Evolutionary conservation across 2,797 vertebrate genomes (phyloP), one percentile per base, ranked within the genome.

Genomic region (Enteromius trimaculatus): DNA sequence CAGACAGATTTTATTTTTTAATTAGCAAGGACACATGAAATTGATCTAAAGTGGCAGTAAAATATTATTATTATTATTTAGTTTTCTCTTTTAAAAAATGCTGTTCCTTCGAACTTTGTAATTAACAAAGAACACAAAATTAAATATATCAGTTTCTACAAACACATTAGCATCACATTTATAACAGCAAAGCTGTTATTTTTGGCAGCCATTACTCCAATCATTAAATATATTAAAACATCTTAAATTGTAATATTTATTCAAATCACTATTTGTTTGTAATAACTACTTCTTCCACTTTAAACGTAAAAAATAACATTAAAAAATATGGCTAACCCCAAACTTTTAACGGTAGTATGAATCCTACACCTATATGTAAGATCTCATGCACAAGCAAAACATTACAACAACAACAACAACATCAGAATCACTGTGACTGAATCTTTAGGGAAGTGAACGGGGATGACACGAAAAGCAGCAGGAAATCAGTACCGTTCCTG

Each of bases 401-500:
- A 37, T 64, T 53, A 82, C 69, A 79, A 77, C 65, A 31, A 80
- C 65, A 29, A 80, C 49, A 69, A 78, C 68, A 85, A 60, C 62
- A 75, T 37, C 29, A 79, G 44, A 79, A 62, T 75, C 79, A 81
- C 60, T 70, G 66, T 58, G 44, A 84, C 17, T 66, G 6, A 64
- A 31, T 47, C 77, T 80, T 42, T 53, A 80, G 39, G 31, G 37
- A 58, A 65, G 26, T 68, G n/a, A 69, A 75, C 3, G 79, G 85
- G 84, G 64, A 86, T 51, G 79, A 83, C 85, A 89, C 87, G 87
- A 83, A 89, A 84, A 90, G 58, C 87, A 88, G 88, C 86, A 92
- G 87, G 84, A 90, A 85, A 4, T 93, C 89, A 96, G 94, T 98
- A 98, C 97, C 97, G 93, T 97, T 94, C 92, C 92, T 92, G 92